Base-by-base conservation (phyloP, 2,888 invertebrate genomes). In the Tetragnatha montana region DNA sequence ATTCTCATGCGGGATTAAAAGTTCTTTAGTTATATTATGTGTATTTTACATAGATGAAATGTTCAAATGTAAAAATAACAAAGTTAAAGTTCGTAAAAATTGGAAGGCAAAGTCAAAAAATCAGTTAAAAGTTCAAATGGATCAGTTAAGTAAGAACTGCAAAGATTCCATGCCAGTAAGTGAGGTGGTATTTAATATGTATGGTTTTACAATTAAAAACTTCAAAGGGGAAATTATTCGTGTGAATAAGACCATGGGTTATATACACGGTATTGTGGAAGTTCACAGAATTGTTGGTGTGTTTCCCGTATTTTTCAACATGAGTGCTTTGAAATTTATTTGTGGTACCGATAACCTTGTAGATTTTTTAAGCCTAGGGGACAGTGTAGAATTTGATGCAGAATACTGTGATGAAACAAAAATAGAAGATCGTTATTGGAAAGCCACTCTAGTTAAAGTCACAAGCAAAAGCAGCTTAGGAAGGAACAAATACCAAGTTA, bases 361-460 rank as follows among this genome's bases (percentile, higher is more conserved):
- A 49, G 35, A 80, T 10, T 85, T 49, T 10, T 22, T 89, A 14
- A 68, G n/a, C n/a, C 12, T 76, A 19, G 71, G 85, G 21, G 89
- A 85, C 76, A 49, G 47, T 70, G 85, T 89, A 4, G 78, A 85
- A 70, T 89, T 89, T 78, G 81, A 89, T 73, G 89, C 89, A 22
- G 50, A 81, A 19, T 85, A 35, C 78, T 81, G 69, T 74, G 69
- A 35, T 6, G 8, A 60, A 69, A 71, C 51, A n/a, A 21, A n/a
- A n/a, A n/a, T 49, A 0, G 17, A 50, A 21, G 47, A 73, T 21
- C 81, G n/a, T 70, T 47, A 70, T 60, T 89, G 85, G 85, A 69
- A 78, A 49, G 89, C 89, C 22, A 81, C 73, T 12, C 70, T 14
- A 7, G 19, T 89, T 21, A 81, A 71, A 82, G 82, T 88, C n/a